These are phyloP conservation scores for Chloropsis cyanopogon DNA, from an alignment of 2,113 vertebrate species.

Conservation along the genomic window DNA sequence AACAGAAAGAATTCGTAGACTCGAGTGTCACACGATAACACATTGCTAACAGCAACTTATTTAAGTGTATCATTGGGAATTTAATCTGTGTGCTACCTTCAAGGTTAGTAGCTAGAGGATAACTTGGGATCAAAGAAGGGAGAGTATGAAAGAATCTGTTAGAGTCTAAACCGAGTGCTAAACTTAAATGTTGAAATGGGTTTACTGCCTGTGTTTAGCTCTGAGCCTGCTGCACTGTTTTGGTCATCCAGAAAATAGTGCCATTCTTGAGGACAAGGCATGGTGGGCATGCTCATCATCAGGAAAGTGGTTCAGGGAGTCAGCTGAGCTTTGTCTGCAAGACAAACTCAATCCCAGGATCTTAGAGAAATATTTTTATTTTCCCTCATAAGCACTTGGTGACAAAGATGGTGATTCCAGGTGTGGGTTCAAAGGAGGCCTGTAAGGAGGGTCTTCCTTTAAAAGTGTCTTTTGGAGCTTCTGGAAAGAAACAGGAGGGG, in stretches of 20 bases:
- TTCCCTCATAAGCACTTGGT: background rate
- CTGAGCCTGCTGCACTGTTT: background rate
- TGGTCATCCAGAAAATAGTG: background rate
- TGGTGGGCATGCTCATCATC: background rate
- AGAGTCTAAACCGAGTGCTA: background rate
- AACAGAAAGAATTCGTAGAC: background rate
- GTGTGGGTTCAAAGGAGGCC: background rate
- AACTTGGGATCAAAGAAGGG: conserved; percentile 34
- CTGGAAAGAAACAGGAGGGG: background rate
- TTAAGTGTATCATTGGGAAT: conserved; percentile 18
- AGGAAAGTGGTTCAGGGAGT: background rate
- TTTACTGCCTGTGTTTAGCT: background rate
- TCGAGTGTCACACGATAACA: background rate
- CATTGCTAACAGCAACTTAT: conserved; percentile 32
- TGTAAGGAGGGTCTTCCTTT: background rate
- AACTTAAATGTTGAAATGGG: background rate
- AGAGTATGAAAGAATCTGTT: background rate
- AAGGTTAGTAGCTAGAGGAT: conserved; percentile 38
- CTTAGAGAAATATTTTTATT: background rate
- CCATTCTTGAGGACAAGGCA: background rate
- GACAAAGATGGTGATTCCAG: background rate
- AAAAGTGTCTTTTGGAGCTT: background rate
- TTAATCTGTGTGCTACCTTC: conserved; percentile 35
- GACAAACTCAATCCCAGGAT: background rate
- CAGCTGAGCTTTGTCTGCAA: background rate